phyloP scores from a whole-genome alignment of 2,113 vertebrate species.

The Himantopus leucocephalus region DNA sequence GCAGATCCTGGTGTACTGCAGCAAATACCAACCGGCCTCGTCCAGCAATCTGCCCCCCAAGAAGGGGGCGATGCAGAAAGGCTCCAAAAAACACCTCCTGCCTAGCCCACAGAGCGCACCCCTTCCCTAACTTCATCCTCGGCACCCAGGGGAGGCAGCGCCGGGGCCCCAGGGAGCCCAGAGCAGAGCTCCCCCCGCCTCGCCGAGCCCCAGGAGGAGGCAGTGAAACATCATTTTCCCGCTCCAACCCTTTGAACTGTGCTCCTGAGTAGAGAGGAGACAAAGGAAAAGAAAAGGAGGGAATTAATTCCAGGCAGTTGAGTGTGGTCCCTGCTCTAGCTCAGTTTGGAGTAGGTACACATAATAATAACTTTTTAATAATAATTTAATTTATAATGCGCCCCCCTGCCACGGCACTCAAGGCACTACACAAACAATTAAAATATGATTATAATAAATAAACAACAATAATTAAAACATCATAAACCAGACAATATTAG shows the following conservation, averaged over 20 bases:
- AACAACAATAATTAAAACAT: conserved; percentile 75
- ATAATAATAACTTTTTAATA: conserved; percentile 67
- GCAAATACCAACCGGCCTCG: background rate
- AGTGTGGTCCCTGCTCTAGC: background rate
- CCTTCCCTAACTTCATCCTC: background rate
- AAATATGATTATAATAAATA: conserved; percentile 74
- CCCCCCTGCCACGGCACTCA: conserved; percentile 61
- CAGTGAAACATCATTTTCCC: background rate
- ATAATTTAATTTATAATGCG: conserved; percentile 69
- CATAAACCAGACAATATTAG: conserved; percentile 61
- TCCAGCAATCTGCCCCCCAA: background rate
- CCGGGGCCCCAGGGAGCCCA: background rate
- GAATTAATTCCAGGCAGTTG: conserved; percentile 30
- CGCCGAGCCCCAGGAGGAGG: background rate
- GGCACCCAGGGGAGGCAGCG: background rate
- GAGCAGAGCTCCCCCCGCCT: background rate
- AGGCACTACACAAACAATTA: conserved; percentile 66
- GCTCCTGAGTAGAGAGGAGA: background rate
- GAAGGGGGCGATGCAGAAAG: background rate
- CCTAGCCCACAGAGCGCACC: background rate
- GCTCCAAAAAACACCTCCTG: background rate
- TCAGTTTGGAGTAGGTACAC: conserved; percentile 49
- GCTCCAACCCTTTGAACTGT: background rate
- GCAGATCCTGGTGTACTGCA: background rate
- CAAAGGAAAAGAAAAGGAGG: background rate